Base-by-base conservation (phyloP, 2,797 vertebrate species). In the Gouania willdenowi region DNA sequence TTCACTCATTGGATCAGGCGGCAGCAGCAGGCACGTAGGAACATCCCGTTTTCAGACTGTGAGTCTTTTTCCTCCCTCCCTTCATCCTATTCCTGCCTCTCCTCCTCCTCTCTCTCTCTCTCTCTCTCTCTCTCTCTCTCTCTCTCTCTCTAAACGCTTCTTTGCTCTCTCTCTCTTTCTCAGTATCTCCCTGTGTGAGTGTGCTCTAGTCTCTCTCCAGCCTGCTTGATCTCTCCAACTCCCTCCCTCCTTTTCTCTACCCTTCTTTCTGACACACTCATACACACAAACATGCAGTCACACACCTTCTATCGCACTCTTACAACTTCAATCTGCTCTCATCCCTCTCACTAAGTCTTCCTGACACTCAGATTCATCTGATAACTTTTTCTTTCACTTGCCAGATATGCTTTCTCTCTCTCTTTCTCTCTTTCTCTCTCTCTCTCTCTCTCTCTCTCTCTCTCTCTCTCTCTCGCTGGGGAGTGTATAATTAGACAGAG, bases 401-500 rank as follows among this genome's bases (percentile, higher is more conserved):
- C 49, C 59, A 71, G 58, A 71, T 71, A 66, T 75, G 42, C 67
- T 69, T 48, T 47, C 28, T 35, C 41, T 23, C 28, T 35, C 56
- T 30, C 52, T 39, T 54, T 29, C 55, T 40, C 52, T 35, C 62
- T 41, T 60, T 26, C 71, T 77, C 71, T 46, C 65, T 52, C 53
- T 21, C 60, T 45, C 42, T 26, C 24, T 28, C 26, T 29, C 43
- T 13, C 40, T 22, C 41, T 21, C 41, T 21, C 48, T 21, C 32
- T 35, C 59, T 30, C 55, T 38, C 57, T 31, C 55, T 40, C 53
- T 33, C 62, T 41, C 60, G 27, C 71, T 53, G 63, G 74, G n/a
- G 79, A 75, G 86, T 87, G 77, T 88, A 89, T 89, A 89, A 89
- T 90, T 89, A 88, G 86, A 86, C 79, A 66, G 81, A 79, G 81